Evolutionary conservation across 2,888 invertebrate genomes (phyloP), one percentile per base, ranked within the genome.

Genomic region (Auanema freiburgensis): DNA sequence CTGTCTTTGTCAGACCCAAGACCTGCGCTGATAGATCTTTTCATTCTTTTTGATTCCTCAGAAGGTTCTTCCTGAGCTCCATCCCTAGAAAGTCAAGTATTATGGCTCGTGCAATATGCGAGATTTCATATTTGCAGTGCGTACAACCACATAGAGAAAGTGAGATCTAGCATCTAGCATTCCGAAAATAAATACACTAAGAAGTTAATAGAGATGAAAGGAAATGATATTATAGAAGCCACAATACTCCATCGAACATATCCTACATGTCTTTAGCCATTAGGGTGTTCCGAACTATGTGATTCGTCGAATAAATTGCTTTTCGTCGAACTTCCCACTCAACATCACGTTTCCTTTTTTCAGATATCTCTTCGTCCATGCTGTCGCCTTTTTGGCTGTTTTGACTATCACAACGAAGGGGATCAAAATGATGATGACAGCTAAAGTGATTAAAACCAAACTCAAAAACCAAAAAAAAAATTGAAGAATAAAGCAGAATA

Each of bases 361-460:
- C 43, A 5, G 8, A 33, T 33, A 33, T 3, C 11, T 18, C 21
- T 1, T 44, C 56, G 40, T n/a, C 42, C 33, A 46, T 50, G 33
- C 33, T 33, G 33, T 61, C 61, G n/a, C 56, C 55, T 25, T 12
- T 41, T 18, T 61, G 52, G 12, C 16, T 44, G n/a, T 46, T 33
- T 51, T 59, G 60, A 43, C 21, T 46, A 4, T 57, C 57, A 25
- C 67, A 67, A 21, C 61, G 59, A 16, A 51, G 42, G 50, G 67
- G 67, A 44, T 67, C 58, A 57, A 50, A 65, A n/a, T 60, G 18
- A 53, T 58, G 16, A 14, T 61, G 55, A 50, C 67, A 67, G 59
- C 67, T 67, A 54, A 42, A 52, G 18, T 21, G 21, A 16, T 21
- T 46, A 46, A 46, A 16, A 16, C 16, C 16, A 21, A 21, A 18